A percentile compares a stretch with the other conserved stretches of the same genome.
Evolutionary conservation across 2,797 vertebrate species (phyloP).

Genomic region (Parauchenoglanis ngamensis): DNA sequence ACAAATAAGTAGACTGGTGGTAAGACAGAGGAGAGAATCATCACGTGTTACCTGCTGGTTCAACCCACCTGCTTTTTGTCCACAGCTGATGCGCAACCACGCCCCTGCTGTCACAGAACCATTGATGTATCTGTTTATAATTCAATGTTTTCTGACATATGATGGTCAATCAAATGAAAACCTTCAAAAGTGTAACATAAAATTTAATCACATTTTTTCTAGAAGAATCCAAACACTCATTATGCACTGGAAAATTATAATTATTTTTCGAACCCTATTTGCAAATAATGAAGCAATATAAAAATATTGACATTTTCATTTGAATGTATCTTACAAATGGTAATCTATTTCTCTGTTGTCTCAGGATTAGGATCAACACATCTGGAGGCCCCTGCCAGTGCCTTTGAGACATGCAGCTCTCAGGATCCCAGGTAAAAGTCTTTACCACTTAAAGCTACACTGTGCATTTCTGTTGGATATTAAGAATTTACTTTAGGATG

Average conservation of each 20-base stretch:
- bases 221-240: neutral
- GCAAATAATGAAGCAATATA: neutral
- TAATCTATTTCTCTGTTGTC: constrained; percentile 16
- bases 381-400: constrained; percentile 71
- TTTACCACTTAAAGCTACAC: neutral
- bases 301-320: neutral
- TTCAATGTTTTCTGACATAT: neutral
- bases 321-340: neutral
- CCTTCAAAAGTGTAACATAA: neutral
- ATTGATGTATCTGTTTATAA: neutral
- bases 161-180: neutral
- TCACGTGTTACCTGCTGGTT: neutral
- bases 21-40: neutral
- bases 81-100: neutral
- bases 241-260: neutral
- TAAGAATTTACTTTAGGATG: neutral
- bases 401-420: constrained; percentile 71
- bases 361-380: constrained; percentile 66
- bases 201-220: neutral
- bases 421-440: constrained; percentile 60
- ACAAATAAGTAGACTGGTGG: neutral
- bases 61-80: neutral
- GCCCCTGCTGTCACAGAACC: neutral
- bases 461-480: neutral
- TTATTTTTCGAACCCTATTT: neutral